Conservation (phyloP, 2,797 vertebrate species). For the Pangasius krempfi region DNA sequence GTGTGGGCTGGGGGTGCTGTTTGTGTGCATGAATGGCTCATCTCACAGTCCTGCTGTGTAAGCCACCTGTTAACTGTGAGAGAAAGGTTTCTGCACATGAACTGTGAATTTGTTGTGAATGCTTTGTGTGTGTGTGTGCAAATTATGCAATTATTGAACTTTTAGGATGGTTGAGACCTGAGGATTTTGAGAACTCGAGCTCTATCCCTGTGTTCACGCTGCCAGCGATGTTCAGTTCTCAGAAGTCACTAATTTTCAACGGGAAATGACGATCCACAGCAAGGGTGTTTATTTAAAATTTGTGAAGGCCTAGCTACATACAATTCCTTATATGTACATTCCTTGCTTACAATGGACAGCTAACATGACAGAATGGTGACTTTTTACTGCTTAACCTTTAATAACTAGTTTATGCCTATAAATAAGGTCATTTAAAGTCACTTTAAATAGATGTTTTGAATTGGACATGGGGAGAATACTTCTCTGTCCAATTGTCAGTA, state of each 20-base stretch:
- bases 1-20: slow-evolving; percentile 8
- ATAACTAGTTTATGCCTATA: background rate
- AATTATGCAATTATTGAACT: background rate
- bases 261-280: background rate
- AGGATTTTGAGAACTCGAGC: background rate
- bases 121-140: background rate
- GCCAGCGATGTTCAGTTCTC: background rate
- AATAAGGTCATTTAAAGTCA: background rate
- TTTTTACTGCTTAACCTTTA: background rate
- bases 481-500: background rate
- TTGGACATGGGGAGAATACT: background rate
- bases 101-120: slow-evolving; percentile 19
- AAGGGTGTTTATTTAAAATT: background rate
- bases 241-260: background rate
- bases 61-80: slow-evolving; percentile 57
- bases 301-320: background rate
- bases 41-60: slow-evolving; percentile 48
- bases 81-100: slow-evolving; percentile 41
- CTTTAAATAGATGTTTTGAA: background rate
- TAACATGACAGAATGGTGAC: background rate
- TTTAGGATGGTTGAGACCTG: background rate
- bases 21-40: slow-evolving; percentile 38
- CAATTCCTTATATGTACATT: background rate
- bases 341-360: background rate
- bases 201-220: background rate